Evolutionary conservation across 1,140 invertebrate species (phyloP), one percentile per base, ranked within the genome.

Genomic region (Musca vetustissima): DNA sequence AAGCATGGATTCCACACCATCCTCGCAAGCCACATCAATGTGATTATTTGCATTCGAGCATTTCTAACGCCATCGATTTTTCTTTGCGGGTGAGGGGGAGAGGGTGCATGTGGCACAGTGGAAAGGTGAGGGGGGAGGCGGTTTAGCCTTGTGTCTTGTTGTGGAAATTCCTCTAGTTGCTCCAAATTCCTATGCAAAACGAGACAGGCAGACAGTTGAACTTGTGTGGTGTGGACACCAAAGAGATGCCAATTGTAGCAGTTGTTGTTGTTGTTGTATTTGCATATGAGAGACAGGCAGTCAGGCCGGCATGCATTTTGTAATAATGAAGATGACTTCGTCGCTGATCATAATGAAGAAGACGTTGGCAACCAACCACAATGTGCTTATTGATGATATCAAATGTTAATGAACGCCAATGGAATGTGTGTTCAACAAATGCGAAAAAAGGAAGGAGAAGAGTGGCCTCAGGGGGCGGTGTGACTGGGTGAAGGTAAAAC

Each of bases 41-140:
- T 50, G 64, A 32, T 66, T 68, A 59, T 68, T 68, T 59, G 47
- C 66, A 68, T 50, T 53, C 43, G 24, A 68, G 43, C 50, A 21
- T 50, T 17, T 19, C 32, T 66, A 15, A 28, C 48, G 0, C 22
- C 28, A 28, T 49, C 64, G 17, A 17, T 28, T 11, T 43, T 43
- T 43, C n/a, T 43, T 43, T 43, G n/a, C n/a, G n/a, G n/a, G n/a
- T n/a, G n/a, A n/a, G n/a, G n/a, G n/a, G n/a, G n/a, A n/a, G 36
- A 13, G 36, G 13, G 11, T 11, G 36, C n/a, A n/a, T n/a, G n/a
- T n/a, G n/a, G 6, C 6, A 43, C 6, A 13, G 36, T 13, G 36
- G 36, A n/a, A n/a, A n/a, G 36, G 36, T 7, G 36, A 9, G 36
- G 36, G 36, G 11, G 36, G 36, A 11, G 36, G 11, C 36, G 8